phyloP scores from a whole-genome alignment of 1,140 invertebrate genomes.

The Propsilocerus akamusi region DNA sequence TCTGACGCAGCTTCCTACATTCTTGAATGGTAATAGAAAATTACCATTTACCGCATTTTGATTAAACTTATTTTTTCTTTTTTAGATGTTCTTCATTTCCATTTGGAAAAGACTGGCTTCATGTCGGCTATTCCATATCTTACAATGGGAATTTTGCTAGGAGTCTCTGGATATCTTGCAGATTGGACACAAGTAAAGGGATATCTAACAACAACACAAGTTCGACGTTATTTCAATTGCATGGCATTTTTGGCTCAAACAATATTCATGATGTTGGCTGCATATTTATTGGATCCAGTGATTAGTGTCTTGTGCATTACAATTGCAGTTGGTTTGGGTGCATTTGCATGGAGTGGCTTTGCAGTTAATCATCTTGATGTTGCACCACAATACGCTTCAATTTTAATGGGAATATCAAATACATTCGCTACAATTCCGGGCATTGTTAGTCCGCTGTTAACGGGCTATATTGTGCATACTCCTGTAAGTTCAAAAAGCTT shows the following conservation, averaged over 20 bases:
- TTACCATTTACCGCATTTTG: constrained; percentile 1
- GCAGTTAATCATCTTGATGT: constrained; percentile 76
- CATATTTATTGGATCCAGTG: constrained; percentile 39
- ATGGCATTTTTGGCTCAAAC: constrained; percentile 59
- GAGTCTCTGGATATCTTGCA: constrained; percentile 58
- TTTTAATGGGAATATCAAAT: constrained; percentile 75
- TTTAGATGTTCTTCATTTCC: constrained; percentile 49
- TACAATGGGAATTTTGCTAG: constrained; percentile 62
- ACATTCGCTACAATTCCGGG: constrained; percentile 76
- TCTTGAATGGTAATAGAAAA: constrained; percentile 51
- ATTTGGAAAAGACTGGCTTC: constrained; percentile 57
- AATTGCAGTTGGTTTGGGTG: constrained; percentile 69
- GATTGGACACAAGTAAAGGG: constrained; percentile 48
- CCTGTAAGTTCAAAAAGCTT: constrained; percentile 28
- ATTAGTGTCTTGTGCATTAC: constrained; percentile 57
- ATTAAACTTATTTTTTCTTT: constrained; percentile 11
- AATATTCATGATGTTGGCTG: constrained; percentile 64
- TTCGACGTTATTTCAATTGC: constrained; percentile 55
- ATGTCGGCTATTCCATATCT: constrained; percentile 71
- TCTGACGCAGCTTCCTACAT: constrained; percentile 75
- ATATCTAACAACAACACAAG: constrained; percentile 49
- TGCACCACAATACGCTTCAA: constrained; percentile 61
- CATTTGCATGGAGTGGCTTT: constrained; percentile 76
- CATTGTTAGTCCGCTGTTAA: constrained; percentile 63
- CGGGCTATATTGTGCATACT: constrained; percentile 54